These are phyloP conservation scores for Aleiodes alternator DNA, from an alignment of 2,888 invertebrate species.

Conservation along the genomic window DNA sequence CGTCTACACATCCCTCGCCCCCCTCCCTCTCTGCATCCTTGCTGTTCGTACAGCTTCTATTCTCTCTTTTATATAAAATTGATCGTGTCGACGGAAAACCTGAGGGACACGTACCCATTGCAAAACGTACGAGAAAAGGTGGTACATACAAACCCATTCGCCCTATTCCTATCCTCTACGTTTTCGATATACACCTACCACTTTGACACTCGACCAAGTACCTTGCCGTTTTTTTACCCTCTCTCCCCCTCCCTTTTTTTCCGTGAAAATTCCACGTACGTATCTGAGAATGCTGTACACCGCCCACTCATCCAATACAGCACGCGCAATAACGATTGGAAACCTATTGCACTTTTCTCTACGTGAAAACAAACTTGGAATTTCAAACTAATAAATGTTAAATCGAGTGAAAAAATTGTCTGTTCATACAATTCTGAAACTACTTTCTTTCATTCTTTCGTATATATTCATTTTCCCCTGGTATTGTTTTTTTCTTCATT, in stretches of 20 bases:
- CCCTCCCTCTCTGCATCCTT: not conserved
- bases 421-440: not conserved
- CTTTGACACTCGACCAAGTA: slow-evolving; percentile 63
- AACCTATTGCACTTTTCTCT: slow-evolving; percentile 28
- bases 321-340: slow-evolving; percentile 29
- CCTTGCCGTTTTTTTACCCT: slow-evolving; percentile 5
- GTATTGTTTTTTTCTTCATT: too few relatives aligned
- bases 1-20: slow-evolving; percentile 44
- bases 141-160: slow-evolving; percentile 40
- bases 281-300: slow-evolving; percentile 18
- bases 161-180: slow-evolving; percentile 10
- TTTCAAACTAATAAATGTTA: slow-evolving; percentile 27
- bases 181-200: slow-evolving; percentile 50
- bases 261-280: slow-evolving; percentile 31
- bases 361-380: slow-evolving; percentile 31
- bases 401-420: slow-evolving; percentile 32
- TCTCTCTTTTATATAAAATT: slow-evolving; percentile 68
- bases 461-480: not conserved
- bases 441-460: not conserved
- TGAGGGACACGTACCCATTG: slow-evolving; percentile 50
- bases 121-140: slow-evolving; percentile 33
- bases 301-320: slow-evolving; percentile 27
- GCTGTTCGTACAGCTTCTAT: slow-evolving; percentile 35
- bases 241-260: too few relatives aligned
- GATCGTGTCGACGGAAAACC: slow-evolving; percentile 64